phyloP scores from a whole-genome alignment of 2,888 invertebrate genomes.

The Andricus quercusramuli region DNA sequence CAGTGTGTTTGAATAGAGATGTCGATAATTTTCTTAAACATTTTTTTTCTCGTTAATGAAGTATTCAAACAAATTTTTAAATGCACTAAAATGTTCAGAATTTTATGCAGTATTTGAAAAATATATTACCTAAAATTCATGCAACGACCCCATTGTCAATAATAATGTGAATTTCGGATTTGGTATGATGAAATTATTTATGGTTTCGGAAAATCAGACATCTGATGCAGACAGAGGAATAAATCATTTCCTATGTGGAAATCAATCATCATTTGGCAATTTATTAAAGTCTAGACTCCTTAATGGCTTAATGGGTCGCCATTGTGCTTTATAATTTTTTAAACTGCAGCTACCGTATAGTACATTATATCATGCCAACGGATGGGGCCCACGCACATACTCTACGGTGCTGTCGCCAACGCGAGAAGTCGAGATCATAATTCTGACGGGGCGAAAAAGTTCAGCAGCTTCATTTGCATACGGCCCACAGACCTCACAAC shows the following conservation, averaged over 20 bases:
- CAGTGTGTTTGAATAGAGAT: too few relatives aligned
- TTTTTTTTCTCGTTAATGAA: too few relatives aligned
- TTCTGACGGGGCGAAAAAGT: constrained; percentile 9
- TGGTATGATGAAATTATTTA: not conserved
- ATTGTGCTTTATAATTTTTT: constrained; percentile 16
- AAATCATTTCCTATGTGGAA: not conserved
- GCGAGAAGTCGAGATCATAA: constrained; percentile 30
- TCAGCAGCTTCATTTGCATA: constrained; percentile 15
- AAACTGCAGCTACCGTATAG: not conserved
- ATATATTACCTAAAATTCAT: too few relatives aligned
- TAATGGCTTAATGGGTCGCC: constrained; percentile 22
- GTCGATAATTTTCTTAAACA: too few relatives aligned
- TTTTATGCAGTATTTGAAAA: too few relatives aligned
- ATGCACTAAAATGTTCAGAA: too few relatives aligned
- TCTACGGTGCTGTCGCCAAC: constrained; percentile 34
- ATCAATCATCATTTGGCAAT: constrained; percentile 30
- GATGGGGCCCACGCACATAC: constrained; percentile 17
- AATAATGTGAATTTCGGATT: not conserved
- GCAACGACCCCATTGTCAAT: too few relatives aligned
- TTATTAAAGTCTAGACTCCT: constrained; percentile 5
- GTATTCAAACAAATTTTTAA: too few relatives aligned
- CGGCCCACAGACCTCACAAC: constrained; percentile 7
- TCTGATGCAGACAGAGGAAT: not conserved
- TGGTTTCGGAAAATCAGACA: not conserved
- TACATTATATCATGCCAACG: not conserved